A percentile compares a stretch with the other conserved stretches of the same genome.
Conservation (phyloP, 2,797 vertebrate genomes). For the Scarus forsteni region DNA sequence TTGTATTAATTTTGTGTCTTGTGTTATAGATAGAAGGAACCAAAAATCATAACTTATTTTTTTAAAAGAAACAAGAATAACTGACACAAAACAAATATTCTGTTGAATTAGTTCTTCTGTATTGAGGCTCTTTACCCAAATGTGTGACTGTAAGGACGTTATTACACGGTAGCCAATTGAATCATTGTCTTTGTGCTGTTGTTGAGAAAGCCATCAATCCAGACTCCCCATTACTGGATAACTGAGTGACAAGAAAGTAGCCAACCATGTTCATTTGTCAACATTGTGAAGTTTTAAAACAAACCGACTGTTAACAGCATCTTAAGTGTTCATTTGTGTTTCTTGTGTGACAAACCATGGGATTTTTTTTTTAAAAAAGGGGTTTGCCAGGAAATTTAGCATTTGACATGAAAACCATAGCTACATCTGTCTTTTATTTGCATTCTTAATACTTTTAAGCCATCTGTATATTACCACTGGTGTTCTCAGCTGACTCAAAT, state of each 20-base stretch:
- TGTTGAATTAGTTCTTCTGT: no score
- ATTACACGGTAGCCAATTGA: no score
- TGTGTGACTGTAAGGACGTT: no score
- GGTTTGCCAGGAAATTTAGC: constrained; percentile 34
- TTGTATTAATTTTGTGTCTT: no score
- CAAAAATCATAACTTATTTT: no score
- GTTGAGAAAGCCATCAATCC: no score
- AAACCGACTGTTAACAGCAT: constrained; percentile 4
- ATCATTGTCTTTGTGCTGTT: no score
- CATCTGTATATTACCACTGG: constrained; percentile 66
- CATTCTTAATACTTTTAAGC: constrained; percentile 68
- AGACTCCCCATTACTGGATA: neutral
- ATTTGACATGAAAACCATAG: constrained; percentile 45
- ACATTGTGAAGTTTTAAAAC: constrained; percentile 8
- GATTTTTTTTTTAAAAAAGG: constrained; percentile 18
- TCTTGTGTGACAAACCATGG: constrained; percentile 8
- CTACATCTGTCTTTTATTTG: constrained; percentile 71
- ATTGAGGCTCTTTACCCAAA: no score
- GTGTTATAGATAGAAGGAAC: no score
- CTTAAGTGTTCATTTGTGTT: constrained; percentile 7
- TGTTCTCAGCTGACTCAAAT: constrained; percentile 77
- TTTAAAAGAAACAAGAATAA: no score
- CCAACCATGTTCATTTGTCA: neutral
- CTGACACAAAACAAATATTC: no score
- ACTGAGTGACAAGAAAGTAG: neutral